Evolutionary conservation across 2,113 vertebrate species (phyloP), one percentile per base, ranked within the genome.

Genomic region (Ptyas mucosa): DNA sequence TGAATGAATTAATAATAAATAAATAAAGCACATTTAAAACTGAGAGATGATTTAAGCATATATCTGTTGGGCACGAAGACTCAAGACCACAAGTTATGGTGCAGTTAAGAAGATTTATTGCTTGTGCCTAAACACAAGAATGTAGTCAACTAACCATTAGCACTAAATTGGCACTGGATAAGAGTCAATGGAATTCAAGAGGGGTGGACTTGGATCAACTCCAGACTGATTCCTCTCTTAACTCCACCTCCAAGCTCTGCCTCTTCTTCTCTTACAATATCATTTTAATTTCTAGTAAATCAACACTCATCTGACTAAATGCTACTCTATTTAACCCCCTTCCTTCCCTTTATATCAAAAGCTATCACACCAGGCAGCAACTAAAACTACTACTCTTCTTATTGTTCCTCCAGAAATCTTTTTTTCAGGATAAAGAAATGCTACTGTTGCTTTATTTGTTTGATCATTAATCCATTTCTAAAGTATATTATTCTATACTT

Each of bases 1-100:
- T 54, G 61, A 89, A 81, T 20, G 34, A 20, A 81, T 81, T 81
- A 81, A 81, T 81, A 39, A 85, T 92, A 53, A 92, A 88, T 92
- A 89, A 88, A 92, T 85, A 89, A 89, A 58, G 3, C 29, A 57
- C 87, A 75, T 55, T 81, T 11, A 92, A 92, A 89, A 85, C 46
- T 39, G 8, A 57, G 12, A 89, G 39, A 85, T 51, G 20, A 20
- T 46, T 26, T 23, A 57, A 43, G 10, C 39, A 20, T 53, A 39
- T 81, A 64, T 29, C 61, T 15, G 43, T 61, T 85, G 24, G 6
- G 29, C 3, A 11, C 34, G 3, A 75, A 75, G 29, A 90, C 75
- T 61, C 23, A 61, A 61, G 23, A 26, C 57, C 57, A 61, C 57
- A 61, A 61, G 57, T 61, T 64, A 29, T 0, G 11, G 61, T 14